Conservation (phyloP, 35 echinoderm and acorn worm species). For the Lytechinus variegatus region DNA sequence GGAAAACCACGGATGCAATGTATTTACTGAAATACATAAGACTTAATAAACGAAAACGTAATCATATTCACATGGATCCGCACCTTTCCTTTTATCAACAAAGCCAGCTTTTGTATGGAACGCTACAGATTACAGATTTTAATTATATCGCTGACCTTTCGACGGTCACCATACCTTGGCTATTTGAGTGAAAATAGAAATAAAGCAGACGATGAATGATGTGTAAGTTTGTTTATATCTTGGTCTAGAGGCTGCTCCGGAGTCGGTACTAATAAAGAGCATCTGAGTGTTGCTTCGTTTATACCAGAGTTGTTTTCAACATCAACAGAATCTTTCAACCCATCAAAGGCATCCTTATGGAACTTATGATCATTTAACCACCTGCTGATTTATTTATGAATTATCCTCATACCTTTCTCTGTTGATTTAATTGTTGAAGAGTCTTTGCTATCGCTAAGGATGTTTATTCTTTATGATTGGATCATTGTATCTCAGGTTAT, state of each 20-base stretch:
- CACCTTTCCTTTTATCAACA: neutral
- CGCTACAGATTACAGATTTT: neutral
- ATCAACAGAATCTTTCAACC: neutral
- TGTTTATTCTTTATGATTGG: no score
- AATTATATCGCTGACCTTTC: slow-evolving; percentile 28
- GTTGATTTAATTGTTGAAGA: no score
- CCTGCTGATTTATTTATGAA: neutral
- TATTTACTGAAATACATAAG: no score
- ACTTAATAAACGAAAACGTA: neutral
- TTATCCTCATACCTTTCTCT: neutral
- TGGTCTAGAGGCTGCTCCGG: neutral
- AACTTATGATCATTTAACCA: neutral
- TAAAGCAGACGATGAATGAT: slow-evolving; percentile 22
- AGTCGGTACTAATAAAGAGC: neutral
- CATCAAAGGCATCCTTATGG: neutral
- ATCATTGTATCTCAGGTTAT: no score
- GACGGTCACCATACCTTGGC: neutral
- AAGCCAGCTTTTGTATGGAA: no score
- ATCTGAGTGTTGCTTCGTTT: neutral
- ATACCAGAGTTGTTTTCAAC: neutral
- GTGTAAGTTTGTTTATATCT: slow-evolving; percentile 1
- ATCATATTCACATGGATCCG: neutral
- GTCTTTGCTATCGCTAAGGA: no score
- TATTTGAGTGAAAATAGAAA: slow-evolving; percentile 8
- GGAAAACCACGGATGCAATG: no score